A percentile compares a stretch with the other conserved stretches of the same genome.
phyloP scores from a whole-genome alignment of 2,888 invertebrate species.

The Polietes domitor region DNA sequence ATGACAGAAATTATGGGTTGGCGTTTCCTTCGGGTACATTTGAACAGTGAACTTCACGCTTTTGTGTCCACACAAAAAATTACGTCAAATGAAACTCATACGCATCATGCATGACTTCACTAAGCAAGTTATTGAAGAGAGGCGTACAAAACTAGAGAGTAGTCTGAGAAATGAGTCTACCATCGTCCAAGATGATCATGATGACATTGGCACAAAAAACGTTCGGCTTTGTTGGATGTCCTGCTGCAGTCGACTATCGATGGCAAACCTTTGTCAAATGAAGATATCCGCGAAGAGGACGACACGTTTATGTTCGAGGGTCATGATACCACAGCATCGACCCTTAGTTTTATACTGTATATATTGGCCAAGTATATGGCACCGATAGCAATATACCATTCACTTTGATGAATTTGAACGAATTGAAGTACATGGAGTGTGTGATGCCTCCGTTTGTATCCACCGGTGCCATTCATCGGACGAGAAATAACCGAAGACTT shows the following conservation, averaged over 20 bases:
- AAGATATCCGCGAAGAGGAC: slow-evolving; percentile 85
- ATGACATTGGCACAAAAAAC: slow-evolving; percentile 82
- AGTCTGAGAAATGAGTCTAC: background rate
- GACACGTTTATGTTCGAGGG: slow-evolving; percentile 83
- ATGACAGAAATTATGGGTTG: slow-evolving; percentile 71
- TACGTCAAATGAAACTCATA: slow-evolving; percentile 71
- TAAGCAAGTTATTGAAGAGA: slow-evolving; percentile 74
- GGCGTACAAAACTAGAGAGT: slow-evolving; percentile 69
- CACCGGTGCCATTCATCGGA: slow-evolving; percentile 81
- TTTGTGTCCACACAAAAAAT: slow-evolving; percentile 70
- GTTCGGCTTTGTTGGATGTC: slow-evolving; percentile 85
- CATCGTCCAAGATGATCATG: background rate
- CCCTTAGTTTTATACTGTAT: slow-evolving; percentile 73
- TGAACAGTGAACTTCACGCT: slow-evolving; percentile 72
- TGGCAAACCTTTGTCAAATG: slow-evolving; percentile 82
- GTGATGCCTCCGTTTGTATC: slow-evolving; percentile 84
- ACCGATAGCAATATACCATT: background rate
- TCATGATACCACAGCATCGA: slow-evolving; percentile 78
- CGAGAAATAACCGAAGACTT: slow-evolving; percentile 70
- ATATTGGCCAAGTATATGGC: slow-evolving; percentile 70
- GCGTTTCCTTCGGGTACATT: slow-evolving; percentile 73
- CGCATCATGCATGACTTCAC: slow-evolving; percentile 76
- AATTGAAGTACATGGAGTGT: slow-evolving; percentile 68
- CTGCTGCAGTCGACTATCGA: slow-evolving; percentile 83
- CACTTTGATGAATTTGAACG: slow-evolving; percentile 34